A percentile compares a stretch with the other conserved stretches of the same genome.
These are phyloP conservation scores for Columba janthina DNA, from an alignment of 2,113 vertebrate species.

Conservation along the genomic window DNA sequence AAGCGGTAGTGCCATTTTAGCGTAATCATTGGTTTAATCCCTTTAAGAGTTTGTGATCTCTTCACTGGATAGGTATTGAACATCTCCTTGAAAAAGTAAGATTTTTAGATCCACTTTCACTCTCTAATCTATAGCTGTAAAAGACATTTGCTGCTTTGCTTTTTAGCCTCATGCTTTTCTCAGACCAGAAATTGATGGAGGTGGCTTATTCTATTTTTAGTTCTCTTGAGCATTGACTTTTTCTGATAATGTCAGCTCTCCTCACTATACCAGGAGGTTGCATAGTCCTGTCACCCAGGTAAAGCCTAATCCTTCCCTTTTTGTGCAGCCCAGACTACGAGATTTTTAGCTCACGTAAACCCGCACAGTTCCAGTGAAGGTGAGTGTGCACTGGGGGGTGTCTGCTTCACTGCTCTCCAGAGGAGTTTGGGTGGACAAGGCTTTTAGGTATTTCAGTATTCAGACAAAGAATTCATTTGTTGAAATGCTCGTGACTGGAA, in stretches of 20 bases:
- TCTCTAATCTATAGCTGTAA: constrained; percentile 58
- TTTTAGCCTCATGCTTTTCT: constrained; percentile 31
- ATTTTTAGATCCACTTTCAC: constrained; percentile 63
- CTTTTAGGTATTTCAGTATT: neutral
- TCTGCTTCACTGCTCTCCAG: neutral
- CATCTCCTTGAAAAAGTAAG: constrained; percentile 43
- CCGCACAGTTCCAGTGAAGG: neutral
- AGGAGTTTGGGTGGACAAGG: neutral
- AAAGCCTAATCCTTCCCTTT: constrained; percentile 16
- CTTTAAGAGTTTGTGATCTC: constrained; percentile 35
- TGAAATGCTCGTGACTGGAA: neutral
- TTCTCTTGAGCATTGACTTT: constrained; percentile 34
- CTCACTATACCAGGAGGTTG: neutral
- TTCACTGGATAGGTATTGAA: constrained; percentile 52
- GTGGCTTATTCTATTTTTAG: constrained; percentile 40
- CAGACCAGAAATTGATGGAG: constrained; percentile 49
- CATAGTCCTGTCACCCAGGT: neutral
- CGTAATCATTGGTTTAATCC: constrained; percentile 60
- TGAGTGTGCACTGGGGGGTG: neutral
- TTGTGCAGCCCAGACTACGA: neutral
- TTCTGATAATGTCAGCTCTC: constrained; percentile 8
- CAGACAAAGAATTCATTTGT: neutral
- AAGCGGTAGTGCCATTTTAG: constrained; percentile 47
- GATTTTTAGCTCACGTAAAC: neutral
- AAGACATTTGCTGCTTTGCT: constrained; percentile 34